Evolutionary conservation across 2,113 vertebrate genomes (phyloP).

Genomic region (Dendrocopos noguchii): DNA sequence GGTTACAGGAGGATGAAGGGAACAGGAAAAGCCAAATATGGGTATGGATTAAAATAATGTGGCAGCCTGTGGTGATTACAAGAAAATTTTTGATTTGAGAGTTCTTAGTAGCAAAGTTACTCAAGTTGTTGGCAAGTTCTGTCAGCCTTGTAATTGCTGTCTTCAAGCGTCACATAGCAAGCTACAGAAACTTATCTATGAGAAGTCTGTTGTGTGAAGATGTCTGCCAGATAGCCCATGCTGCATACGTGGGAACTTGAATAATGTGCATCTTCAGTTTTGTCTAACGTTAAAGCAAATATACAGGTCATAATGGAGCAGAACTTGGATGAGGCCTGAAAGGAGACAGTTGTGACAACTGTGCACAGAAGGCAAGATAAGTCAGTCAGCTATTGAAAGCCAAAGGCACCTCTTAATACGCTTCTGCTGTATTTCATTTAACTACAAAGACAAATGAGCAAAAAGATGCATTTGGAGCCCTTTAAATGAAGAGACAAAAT

Average conservation of each 20-base stretch:
- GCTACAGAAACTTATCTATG: neutral
- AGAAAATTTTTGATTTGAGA: neutral
- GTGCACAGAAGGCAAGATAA: neutral
- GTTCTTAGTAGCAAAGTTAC: neutral
- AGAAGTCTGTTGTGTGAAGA: neutral
- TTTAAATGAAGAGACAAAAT: neutral
- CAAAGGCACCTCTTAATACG: neutral
- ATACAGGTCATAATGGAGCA: neutral
- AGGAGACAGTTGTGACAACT: neutral
- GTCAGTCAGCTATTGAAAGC: neutral
- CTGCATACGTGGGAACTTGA: fast-evolving
- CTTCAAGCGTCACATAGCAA: neutral
- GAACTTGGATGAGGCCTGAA: neutral
- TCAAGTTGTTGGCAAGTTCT: neutral
- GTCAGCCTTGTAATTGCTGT: neutral
- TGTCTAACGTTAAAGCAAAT: neutral
- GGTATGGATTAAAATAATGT: neutral
- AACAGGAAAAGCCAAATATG: neutral
- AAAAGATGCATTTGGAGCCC: neutral
- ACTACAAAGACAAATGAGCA: neutral
- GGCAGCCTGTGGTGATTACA: neutral
- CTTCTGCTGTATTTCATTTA: neutral
- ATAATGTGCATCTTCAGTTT: neutral
- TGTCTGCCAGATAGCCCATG: neutral
- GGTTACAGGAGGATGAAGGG: neutral